Evolutionary conservation across 2,113 vertebrate genomes (phyloP).

Genomic region (Sorex fumeus): DNA sequence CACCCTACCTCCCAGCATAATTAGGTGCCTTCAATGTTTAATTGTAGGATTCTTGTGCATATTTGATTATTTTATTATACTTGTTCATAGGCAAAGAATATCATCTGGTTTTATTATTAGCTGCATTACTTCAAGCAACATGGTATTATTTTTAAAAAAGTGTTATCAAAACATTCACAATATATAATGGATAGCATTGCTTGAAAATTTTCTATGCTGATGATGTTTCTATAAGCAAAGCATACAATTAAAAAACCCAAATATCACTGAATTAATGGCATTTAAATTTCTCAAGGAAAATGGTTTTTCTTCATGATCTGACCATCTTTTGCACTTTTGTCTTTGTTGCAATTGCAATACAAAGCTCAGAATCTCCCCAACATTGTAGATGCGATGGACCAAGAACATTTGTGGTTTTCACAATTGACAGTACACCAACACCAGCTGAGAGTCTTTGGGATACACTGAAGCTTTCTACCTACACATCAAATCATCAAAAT

Average conservation of each 20-base stretch:
- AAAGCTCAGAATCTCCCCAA: slow-evolving; percentile 12
- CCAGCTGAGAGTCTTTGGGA: background rate
- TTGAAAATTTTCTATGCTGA: background rate
- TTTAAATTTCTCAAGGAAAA: slow-evolving; percentile 51
- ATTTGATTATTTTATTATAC: background rate
- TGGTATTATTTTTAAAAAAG: background rate
- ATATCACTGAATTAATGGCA: background rate
- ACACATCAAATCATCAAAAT: background rate
- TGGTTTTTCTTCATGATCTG: slow-evolving; percentile 14
- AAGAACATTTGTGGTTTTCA: background rate
- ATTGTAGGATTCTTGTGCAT: background rate
- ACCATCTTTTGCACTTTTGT: background rate
- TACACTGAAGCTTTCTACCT: background rate
- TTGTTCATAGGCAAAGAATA: background rate
- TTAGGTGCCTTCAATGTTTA: background rate
- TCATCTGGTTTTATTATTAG: background rate
- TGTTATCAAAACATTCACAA: slow-evolving; percentile 31
- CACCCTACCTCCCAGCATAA: background rate
- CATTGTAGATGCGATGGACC: background rate
- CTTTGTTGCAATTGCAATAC: slow-evolving; percentile 20
- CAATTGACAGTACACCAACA: background rate
- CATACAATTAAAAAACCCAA: background rate
- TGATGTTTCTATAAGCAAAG: background rate
- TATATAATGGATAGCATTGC: slow-evolving; percentile 39
- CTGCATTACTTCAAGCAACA: slow-evolving; percentile 47